Base-by-base conservation (phyloP, 37 sponge, comb jelly and placozoan species). In the Oopsacas minuta region DNA sequence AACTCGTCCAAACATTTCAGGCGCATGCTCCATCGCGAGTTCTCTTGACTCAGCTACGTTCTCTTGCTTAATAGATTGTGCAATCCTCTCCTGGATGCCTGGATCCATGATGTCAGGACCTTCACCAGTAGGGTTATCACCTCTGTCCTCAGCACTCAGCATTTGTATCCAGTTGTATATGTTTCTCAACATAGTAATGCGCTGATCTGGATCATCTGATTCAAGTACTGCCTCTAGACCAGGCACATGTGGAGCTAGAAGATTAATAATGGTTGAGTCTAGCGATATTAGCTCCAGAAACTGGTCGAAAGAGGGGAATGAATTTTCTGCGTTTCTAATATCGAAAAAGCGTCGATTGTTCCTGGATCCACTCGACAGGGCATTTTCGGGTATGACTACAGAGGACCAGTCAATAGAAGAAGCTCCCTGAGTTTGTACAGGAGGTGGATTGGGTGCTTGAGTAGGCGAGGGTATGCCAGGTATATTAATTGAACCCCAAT, bases 1-100 rank as follows among this genome's bases (percentile, higher is more conserved):
- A 28, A 96, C 97, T 38, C 82, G 90, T 5, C 91, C 91, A 52
- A 96, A 94, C n/a, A 89, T 87, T 88, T 96, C 97, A 8, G 97
- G 97, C 22, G 86, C 91, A 83, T 91, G 86, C 89, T 96, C 97
- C 38, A 96, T 83, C 0, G 97, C 97, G 0, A 88, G 52, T 39
- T 85, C 86, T 89, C 91, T 82, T 81, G 94, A 94, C 53, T 90
- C 91, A 75, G 90, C 83, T 17, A 96, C 89, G 52, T 96, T 94
- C 15, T 85, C 86, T 46, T 86, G 89, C 15, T 87, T 88, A 36
- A 96, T 94, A 22, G 39, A 81, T 38, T 92, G 90, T 1, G 89
- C 93, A 36, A 96, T 89, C 49, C 75, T 83, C 81, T 89, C 83
- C 82, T 96, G 97, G 37, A 52, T 39, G 32, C 85, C 85, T 20